Base-by-base conservation (phyloP, 1,140 invertebrate genomes). In the Drepana arcuata region DNA sequence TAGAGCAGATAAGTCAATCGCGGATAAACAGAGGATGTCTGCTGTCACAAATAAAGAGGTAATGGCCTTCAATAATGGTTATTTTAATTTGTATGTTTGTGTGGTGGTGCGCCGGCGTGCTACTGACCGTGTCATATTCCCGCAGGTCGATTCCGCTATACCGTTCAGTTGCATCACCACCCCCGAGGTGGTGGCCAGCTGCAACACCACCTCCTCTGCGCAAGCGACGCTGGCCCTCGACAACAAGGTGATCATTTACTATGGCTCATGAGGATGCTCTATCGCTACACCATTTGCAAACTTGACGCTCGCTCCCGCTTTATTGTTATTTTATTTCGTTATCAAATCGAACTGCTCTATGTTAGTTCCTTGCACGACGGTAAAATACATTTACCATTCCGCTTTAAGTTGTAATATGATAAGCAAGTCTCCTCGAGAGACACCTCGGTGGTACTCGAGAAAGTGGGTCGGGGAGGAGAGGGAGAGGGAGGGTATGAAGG, bases 101-200 rank as follows among this genome's bases (percentile, higher is more conserved):
- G 13, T 7, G 10, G 4, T 31, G 28, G 15, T 16, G 16, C 7
- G n/a, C 18, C 24, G 11, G 7, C 5, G 21, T 7, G 16, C 34
- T n/a, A 29, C 18, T 52, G 33, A 56, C 7, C 7, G 16, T 7
- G 12, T 26, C 40, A 13, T 53, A 26, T 49, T 48, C 53, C 24
- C 36, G 37, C 78, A 82, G 78, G 67, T 75, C 42, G 78, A 82
- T 56, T 70, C 78, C 16, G 69, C 74, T 33, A 78, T 82, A 55
- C 69, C 78, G 45, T 82, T 82, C 53, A 78, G 67, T 60, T 81
- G 77, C 70, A 79, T 81, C 65, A 79, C 77, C 51, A 79, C 68
- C 14, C 77, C 77, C 14, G 77, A 78, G 63, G 74, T 81, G 37
- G 72, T 79, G 50, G 41, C 64, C 15, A 69, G 74, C 38, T 78